These are phyloP conservation scores for Astreopora myriophthalma DNA, from an alignment of 64 coral and sea anemone genomes.

Conservation along the genomic window DNA sequence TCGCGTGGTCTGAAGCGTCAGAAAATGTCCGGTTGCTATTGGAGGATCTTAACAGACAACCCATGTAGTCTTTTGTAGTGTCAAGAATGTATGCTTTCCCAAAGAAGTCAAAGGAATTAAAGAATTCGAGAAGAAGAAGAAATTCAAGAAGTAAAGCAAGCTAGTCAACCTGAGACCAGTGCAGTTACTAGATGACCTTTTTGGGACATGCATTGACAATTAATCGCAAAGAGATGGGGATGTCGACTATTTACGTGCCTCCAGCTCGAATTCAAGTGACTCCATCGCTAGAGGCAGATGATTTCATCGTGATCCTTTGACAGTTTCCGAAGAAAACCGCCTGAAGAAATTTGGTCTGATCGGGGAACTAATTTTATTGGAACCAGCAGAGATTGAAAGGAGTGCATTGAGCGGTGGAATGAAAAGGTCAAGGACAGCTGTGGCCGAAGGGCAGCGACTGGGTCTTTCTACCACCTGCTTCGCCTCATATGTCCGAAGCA, in stretches of 20 bases:
- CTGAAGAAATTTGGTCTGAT: conserved; percentile 78
- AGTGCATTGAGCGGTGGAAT: conserved; percentile 43
- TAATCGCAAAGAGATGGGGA: conserved; percentile 56
- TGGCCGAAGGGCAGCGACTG: conserved; percentile 60
- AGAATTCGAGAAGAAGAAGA: conserved; percentile 13
- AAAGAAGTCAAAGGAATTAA: conserved; percentile 72
- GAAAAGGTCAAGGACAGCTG: conserved; percentile 42
- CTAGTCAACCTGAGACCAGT: conserved; percentile 34
- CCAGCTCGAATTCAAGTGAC: too few relatives aligned
- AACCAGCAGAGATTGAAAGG: conserved; percentile 38
- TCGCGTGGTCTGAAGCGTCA: conserved; percentile 16
- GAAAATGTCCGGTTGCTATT: conserved; percentile 23
- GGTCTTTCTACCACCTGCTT: too few relatives aligned
- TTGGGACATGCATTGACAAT: conserved; percentile 58
- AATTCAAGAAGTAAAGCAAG: too few relatives aligned
- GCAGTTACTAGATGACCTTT: conserved; percentile 54
- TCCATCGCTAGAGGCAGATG: conserved; percentile 67
- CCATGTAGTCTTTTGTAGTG: not conserved
- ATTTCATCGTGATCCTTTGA: conserved; percentile 76
- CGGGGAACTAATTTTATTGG: conserved; percentile 85
- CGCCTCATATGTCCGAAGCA: not conserved
- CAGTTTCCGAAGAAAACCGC: conserved; percentile 69
- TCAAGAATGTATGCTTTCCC: conserved; percentile 37
- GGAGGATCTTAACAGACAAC: conserved; percentile 42
- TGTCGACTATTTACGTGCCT: too few relatives aligned